Conservation (phyloP, 2,113 vertebrate genomes). For the Bubalus kerabau region DNA sequence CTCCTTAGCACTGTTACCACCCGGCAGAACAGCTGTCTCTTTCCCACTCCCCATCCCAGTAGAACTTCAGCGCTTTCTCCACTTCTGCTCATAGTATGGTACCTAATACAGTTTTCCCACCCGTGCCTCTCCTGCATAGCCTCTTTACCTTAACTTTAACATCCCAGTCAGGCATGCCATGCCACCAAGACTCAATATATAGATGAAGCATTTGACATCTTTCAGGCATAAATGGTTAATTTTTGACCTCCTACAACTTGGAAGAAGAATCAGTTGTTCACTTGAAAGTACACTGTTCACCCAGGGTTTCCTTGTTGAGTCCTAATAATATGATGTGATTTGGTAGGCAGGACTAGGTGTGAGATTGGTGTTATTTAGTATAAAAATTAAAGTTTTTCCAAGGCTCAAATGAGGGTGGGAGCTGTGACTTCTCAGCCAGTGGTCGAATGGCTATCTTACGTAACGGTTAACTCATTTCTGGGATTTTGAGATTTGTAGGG, state of each 20-base stretch:
- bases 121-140: not conserved
- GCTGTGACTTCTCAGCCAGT: not conserved
- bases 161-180: not conserved
- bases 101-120: not conserved
- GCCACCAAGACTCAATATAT: not conserved
- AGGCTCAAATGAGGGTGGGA: not conserved
- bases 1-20: not conserved
- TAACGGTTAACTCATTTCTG: slow-evolving; percentile 49
- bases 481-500: slow-evolving; percentile 49
- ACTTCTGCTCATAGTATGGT: not conserved
- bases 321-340: not conserved
- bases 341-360: not conserved
- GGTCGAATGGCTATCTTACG: not conserved
- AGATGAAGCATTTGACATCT: slow-evolving; percentile 7
- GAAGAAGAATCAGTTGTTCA: not conserved
- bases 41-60: not conserved
- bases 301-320: not conserved
- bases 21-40: not conserved
- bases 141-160: not conserved
- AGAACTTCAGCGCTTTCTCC: not conserved
- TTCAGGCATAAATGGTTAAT: not conserved
- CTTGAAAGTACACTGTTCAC: slow-evolving; percentile 14
- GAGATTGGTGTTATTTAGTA: not conserved
- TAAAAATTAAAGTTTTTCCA: slow-evolving; percentile 16
- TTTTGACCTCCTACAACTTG: not conserved